Evolutionary conservation across 1,140 invertebrate genomes (phyloP), one percentile per base, ranked within the genome.

Genomic region (Euura saliciscinereae): DNA sequence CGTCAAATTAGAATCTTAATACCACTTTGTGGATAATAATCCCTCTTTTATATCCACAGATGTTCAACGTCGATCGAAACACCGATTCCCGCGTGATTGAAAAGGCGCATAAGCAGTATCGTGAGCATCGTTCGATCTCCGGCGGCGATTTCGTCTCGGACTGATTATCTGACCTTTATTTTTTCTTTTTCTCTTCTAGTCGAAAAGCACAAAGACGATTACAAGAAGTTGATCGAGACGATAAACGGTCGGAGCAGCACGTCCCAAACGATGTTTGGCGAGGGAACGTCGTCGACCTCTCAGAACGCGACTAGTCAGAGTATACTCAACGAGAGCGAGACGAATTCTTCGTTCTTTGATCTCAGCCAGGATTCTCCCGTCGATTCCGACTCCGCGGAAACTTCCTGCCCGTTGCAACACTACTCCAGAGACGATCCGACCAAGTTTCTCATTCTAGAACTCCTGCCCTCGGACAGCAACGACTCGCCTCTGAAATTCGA

Each of bases 81-180:
- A 76, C 79, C 10, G 81, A 83, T 74, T 77, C 85, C 68, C 82
- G 85, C 75, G 11, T 79, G n/a, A 86, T 88, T 77, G 86, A 88
- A 69, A 78, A 85, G 45, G 83, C 79, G 45, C 82, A 87, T 43
- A 86, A 84, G 71, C 83, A 86, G 73, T 89, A 89, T 77, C 76
- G 88, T 89, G 80, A 82, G 86, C 86, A 74, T 70, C 68, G 7
- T 46, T 71, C 43, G 71, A 10, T 68, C 43, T 74, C 46, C 59
- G 2, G 51, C 59, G 2, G 51, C 8, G 13, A 10, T 1, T 10
- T 64, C 13, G 59, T 64, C 8, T 64, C 13, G 1, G 13, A 64
- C 13, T 1, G 13, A 28, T 28, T 64, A 13, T 64, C 8, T 13
- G 8, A 64, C 28, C 28, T 28, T 28, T 1, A 64, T 64, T 10